A percentile compares a stretch with the other conserved stretches of the same genome.
Conservation (phyloP, 2,888 invertebrate genomes). For the Seladonia tumulorum region DNA sequence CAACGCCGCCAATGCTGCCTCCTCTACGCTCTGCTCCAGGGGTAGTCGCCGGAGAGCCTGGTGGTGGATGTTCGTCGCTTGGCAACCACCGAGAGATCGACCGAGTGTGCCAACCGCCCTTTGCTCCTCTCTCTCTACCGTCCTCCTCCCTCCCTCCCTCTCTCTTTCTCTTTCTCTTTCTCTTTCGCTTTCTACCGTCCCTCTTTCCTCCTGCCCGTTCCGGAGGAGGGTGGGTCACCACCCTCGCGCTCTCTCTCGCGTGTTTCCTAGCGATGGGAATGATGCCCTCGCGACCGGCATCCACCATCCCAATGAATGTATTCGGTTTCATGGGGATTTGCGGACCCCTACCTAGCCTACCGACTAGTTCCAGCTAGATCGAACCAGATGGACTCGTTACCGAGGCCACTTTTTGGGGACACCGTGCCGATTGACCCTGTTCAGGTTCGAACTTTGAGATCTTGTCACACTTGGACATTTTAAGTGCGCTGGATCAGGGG, state of each 20-base stretch:
- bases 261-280: slow-evolving; percentile 27
- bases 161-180: background rate
- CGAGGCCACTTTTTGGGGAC: background rate
- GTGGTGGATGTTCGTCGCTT: slow-evolving; percentile 79
- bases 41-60: slow-evolving; percentile 68
- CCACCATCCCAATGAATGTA: background rate
- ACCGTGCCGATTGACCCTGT: background rate
- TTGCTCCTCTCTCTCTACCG: slow-evolving; percentile 71
- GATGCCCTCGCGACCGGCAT: slow-evolving; percentile 24
- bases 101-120: slow-evolving; percentile 75
- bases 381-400: background rate
- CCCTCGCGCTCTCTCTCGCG: slow-evolving; percentile 29
- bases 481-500: background rate
- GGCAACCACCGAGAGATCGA: slow-evolving; percentile 84
- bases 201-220: background rate
- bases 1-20: slow-evolving; percentile 73
- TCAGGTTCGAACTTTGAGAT: too few relatives aligned
- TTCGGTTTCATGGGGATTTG: background rate
- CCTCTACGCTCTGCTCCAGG: slow-evolving; percentile 50
- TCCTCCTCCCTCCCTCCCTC: slow-evolving; percentile 79
- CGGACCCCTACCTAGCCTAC: background rate
- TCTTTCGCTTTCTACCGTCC: background rate
- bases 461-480: background rate
- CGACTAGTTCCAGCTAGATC: background rate
- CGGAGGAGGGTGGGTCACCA: slow-evolving; percentile 20